phyloP scores from a whole-genome alignment of 2,113 vertebrate genomes.

The Leptodactylus fuscus region DNA sequence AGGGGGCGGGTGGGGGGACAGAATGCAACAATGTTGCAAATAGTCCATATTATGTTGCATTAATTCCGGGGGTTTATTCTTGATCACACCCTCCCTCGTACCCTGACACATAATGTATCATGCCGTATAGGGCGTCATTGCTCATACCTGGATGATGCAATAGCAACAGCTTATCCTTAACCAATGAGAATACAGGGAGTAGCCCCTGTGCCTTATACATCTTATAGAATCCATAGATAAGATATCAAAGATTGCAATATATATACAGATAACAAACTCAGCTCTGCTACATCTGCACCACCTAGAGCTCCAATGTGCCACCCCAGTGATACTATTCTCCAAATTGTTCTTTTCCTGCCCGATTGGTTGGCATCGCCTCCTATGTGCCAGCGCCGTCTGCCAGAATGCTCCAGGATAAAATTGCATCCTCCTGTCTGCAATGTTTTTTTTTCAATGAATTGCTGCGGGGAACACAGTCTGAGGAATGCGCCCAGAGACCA shows the following conservation, averaged over 20 bases:
- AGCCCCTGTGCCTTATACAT: too few relatives aligned
- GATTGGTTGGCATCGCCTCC: slow-evolving; percentile 31
- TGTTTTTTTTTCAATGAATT: slow-evolving; percentile 35
- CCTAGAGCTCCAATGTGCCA: slow-evolving; percentile 1
- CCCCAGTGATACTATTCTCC: neutral
- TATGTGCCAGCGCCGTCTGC: slow-evolving; percentile 31
- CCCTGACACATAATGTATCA: neutral
- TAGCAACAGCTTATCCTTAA: neutral
- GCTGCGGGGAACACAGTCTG: slow-evolving; percentile 39
- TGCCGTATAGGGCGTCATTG: neutral
- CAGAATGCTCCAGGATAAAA: slow-evolving; percentile 38
- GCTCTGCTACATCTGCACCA: neutral
- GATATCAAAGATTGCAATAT: too few relatives aligned
- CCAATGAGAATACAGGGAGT: neutral
- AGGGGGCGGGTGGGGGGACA: too few relatives aligned
- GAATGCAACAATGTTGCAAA: too few relatives aligned
- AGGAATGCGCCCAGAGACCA: slow-evolving; percentile 33
- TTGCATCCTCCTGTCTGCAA: slow-evolving; percentile 48
- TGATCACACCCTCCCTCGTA: neutral
- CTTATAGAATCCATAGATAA: too few relatives aligned
- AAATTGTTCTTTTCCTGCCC: neutral
- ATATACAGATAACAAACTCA: neutral
- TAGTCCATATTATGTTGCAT: too few relatives aligned
- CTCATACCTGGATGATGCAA: neutral
- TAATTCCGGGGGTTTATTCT: too few relatives aligned